Base-by-base conservation (phyloP, 2,888 invertebrate species). In the Agrotis segetum region DNA sequence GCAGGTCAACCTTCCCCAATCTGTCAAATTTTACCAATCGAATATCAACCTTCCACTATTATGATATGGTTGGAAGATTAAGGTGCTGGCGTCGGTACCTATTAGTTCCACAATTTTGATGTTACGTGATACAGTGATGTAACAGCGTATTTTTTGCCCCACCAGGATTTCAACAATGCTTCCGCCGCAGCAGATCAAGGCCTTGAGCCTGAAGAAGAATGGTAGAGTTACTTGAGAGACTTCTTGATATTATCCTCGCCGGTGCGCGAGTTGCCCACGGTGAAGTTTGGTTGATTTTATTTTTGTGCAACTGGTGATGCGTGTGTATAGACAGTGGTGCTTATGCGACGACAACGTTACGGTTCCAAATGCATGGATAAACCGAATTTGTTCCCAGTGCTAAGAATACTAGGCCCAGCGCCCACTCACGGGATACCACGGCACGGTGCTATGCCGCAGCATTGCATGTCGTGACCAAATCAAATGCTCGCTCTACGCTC, bases 161-260 rank as follows among this genome's bases (percentile, higher is more conserved):
- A 0, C 17, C 91, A 95, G 96, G 92, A 91, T 74, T 95, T 95
- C 87, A 93, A 92, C 74, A 91, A 88, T 64, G 91, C 91, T 3
- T 80, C 92, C 13, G 79, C 88, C 0, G 87, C 83, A 5, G 90
- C 76, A 1, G 90, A 89, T 7, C 91, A 90, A 70, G 94, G 94
- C 17, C 90, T 93, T 52, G 96, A 97, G 82, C 96, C 95, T 0
- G 96, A 97, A 11, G 97, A 97, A 80, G 94, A 94, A 40, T 97
- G 97, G 97, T 97, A 96, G 87, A 87, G 56, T 49, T 83, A 71
- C 40, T 40, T 40, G 34, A 79, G 71, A 78, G 86, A 88, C 88
- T 88, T 89, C 88, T 88, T 90, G 85, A 90, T 84, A 87, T 82
- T 86, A 85, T 40, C 29, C 40, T 75, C 76, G 66, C 71, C 19